Evolutionary conservation across 2,797 vertebrate species (phyloP).

Genomic region (Crenuchus spilurus): DNA sequence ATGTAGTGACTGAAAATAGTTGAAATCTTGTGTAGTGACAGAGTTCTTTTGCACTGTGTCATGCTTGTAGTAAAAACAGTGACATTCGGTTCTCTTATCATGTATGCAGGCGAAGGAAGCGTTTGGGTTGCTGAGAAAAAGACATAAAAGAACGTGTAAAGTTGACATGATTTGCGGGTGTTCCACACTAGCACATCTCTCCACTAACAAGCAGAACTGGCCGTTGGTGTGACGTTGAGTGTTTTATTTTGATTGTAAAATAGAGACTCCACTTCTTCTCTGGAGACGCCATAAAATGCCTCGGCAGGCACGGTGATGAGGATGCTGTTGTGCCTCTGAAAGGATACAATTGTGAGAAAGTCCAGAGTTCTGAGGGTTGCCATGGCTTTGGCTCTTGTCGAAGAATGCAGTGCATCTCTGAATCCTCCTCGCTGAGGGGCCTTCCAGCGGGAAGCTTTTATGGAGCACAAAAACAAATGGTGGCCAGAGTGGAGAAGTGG

Average conservation of each 20-base stretch:
- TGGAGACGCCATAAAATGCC: slow-evolving; percentile 5
- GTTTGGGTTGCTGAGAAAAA: not conserved
- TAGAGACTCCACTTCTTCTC: not conserved
- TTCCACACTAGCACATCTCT: not conserved
- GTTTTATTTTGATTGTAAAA: not conserved
- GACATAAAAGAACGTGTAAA: not conserved
- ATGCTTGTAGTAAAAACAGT: not conserved
- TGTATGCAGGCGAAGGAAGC: not conserved
- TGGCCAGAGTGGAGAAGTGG: not conserved
- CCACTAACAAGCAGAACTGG: slow-evolving; percentile 12
- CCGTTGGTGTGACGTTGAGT: not conserved
- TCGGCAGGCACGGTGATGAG: not conserved
- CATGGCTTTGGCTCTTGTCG: slow-evolving; percentile 22
- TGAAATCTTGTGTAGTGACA: not conserved
- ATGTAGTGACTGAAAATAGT: not conserved
- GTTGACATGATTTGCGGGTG: slow-evolving; percentile 33
- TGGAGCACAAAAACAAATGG: slow-evolving; percentile 2
- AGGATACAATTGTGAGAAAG: not conserved
- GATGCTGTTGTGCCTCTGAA: slow-evolving; percentile 4
- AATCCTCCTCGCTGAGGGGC: not conserved
- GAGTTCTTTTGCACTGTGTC: not conserved
- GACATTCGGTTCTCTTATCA: not conserved
- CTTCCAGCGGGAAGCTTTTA: slow-evolving; percentile 15
- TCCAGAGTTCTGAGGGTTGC: slow-evolving; percentile 33
- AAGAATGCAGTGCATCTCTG: not conserved